Base-by-base conservation (phyloP, 1,140 invertebrate species). In the Nautilus pompilius region DNA sequence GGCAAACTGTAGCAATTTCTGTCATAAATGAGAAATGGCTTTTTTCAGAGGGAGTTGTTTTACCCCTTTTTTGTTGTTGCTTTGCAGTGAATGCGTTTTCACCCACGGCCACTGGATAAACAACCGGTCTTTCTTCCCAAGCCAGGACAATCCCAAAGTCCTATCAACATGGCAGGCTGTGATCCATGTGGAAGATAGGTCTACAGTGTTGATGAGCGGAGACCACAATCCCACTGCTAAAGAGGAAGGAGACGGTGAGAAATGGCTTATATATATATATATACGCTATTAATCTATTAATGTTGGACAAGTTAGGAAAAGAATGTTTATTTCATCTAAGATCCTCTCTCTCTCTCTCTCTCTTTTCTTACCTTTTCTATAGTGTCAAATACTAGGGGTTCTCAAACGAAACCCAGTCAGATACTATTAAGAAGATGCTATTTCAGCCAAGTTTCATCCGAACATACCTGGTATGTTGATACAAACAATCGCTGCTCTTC, bases 141-240 rank as follows among this genome's bases (percentile, higher is more conserved):
- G 77, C 67, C 84, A 85, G 62, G 84, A 85, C 62, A 72, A 75
- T 29, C 81, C 81, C 17, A 48, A 57, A n/a, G 80, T 82, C 28
- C 78, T 85, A 77, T 74, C 81, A 26, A 84, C 83, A 0, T 85
- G 84, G 84, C 78, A 85, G 59, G 79, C 79, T 58, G 57, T 65
- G 24, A 36, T 85, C 6, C 69, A 69, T 22, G 75, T 79, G 1
- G 46, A 69, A 4, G 30, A 65, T 22, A 55, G 67, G 26, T 68
- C 70, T 17, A 41, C 56, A 56, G 80, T 81, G 5, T 62, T 84
- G 2, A 80, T 83, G 76, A 81, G 78, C 61, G 84, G 83, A 8
- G 84, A 85, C 67, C 58, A 73, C 15, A 58, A 66, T 4, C 49
- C 36, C 20, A 26, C 33, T 17, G 34, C 34, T 17, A 33, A 53